Evolutionary conservation across 2,113 vertebrate species (phyloP).

Genomic region (Garra rufa): DNA sequence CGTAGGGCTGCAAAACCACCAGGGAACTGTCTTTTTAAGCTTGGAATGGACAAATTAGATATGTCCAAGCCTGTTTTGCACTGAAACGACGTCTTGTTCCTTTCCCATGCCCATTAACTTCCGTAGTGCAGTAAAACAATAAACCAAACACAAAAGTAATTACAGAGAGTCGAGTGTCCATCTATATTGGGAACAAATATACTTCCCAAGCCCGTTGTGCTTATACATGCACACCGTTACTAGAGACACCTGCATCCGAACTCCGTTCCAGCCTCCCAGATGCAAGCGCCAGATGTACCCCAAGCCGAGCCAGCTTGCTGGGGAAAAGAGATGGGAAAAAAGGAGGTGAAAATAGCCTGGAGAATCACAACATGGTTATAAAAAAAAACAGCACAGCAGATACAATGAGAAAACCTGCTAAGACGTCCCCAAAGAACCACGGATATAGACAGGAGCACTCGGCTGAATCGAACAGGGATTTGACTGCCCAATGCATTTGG

Average conservation of each 20-base stretch:
- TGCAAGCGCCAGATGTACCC: constrained; percentile 29
- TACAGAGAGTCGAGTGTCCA: constrained; percentile 26
- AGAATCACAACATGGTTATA: constrained; percentile 7
- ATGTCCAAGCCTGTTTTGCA: not conserved
- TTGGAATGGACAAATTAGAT: not conserved
- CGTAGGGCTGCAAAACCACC: not conserved
- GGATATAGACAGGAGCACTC: not conserved
- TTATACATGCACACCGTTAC: constrained; percentile 7
- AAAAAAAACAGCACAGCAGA: constrained; percentile 61
- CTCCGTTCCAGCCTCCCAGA: constrained; percentile 4
- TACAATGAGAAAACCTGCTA: constrained; percentile 23
- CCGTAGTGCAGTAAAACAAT: constrained; percentile 3
- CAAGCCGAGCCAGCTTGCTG: not conserved
- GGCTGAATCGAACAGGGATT: not conserved
- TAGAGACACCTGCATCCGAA: not conserved
- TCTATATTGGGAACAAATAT: constrained; percentile 15
- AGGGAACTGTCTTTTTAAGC: not conserved
- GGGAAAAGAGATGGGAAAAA: constrained; percentile 25
- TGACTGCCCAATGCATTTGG: constrained; percentile 21
- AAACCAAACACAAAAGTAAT: constrained; percentile 29
- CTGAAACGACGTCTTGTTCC: not conserved
- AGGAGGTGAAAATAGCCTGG: not conserved
- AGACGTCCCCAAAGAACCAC: constrained; percentile 8
- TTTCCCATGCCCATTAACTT: not conserved
- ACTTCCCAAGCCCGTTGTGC: not conserved